These are phyloP conservation scores for Dreissena polymorpha DNA, from an alignment of 1,140 invertebrate species.

Conservation along the genomic window DNA sequence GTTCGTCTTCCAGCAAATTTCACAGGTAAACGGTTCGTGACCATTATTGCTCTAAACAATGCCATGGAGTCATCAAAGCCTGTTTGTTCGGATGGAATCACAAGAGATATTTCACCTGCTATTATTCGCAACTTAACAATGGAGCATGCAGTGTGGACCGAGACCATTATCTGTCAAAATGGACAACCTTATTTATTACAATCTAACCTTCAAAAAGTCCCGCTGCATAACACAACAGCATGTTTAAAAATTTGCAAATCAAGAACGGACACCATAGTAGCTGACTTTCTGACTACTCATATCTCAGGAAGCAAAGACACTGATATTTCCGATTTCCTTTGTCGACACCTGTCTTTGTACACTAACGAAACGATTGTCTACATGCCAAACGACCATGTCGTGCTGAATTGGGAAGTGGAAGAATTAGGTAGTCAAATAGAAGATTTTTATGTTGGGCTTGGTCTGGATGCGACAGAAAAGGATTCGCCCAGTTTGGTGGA, in stretches of 20 bases:
- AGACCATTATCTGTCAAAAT: conserved; percentile 40
- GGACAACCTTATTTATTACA: conserved; percentile 53
- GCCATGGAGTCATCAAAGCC: conserved; percentile 59
- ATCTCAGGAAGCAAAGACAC: conserved; percentile 12
- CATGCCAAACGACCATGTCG: conserved; percentile 52
- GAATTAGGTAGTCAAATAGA: conserved; percentile 53
- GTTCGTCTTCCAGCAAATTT: conserved; percentile 27
- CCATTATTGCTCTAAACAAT: conserved; percentile 60
- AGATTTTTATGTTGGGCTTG: conserved; percentile 50
- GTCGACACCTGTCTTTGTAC: neutral
- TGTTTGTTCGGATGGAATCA: conserved; percentile 61
- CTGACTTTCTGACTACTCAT: conserved; percentile 1
- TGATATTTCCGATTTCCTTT: conserved; percentile 29
- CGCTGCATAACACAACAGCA: neutral
- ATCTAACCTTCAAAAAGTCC: neutral
- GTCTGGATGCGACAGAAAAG: neutral
- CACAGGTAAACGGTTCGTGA: conserved; percentile 48
- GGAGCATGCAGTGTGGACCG: conserved; percentile 30
- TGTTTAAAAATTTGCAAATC: neutral
- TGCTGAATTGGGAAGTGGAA: conserved; percentile 38
- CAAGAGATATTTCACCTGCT: conserved; percentile 43
- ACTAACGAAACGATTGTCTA: conserved; percentile 41
- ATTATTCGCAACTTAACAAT: conserved; percentile 41
- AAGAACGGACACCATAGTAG: neutral
- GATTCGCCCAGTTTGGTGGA: conserved; percentile 21